Evolutionary conservation across 1,140 invertebrate genomes (phyloP), one percentile per base, ranked within the genome.

Genomic region (Wiebesia pumilae): DNA sequence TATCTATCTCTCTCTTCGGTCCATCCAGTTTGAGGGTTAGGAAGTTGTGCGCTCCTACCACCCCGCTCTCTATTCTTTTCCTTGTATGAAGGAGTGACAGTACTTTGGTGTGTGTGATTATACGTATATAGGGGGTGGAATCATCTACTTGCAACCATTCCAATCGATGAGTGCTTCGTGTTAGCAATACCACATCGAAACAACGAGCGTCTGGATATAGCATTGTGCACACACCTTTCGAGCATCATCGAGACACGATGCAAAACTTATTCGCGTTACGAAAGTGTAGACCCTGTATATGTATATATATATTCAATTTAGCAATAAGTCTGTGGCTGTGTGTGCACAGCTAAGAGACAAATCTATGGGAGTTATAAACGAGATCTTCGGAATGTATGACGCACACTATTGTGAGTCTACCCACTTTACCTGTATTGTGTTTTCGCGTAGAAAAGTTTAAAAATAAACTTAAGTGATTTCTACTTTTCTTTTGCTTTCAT

Each of bases 151-250:
- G 89, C 89, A 24, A 24, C 89, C 90, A 92, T 93, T 93, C 91
- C 92, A 92, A 93, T 93, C 91, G 92, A 93, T 93, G 91, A 89
- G 81, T 40, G 21, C 35, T 75, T 75, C 24, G 3, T n/a, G n/a
- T n/a, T 75, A 38, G 38, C 4, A 43, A 14, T 33, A 21, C 30
- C 21, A n/a, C 24, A 27, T 27, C 40, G 71, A 51, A 35, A 35
- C 30, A 47, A 79, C n/a, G 3, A 24, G 4, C 47, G 40, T 35
- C 58, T 35, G 77, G 16, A 30, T 79, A 35, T 58, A 79, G 47
- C 84, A 88, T 87, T 90, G 90, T 91, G 89, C 90, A 91, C 90
- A 84, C 87, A 77, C 86, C 88, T 90, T 90, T 91, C 24, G 24
- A 27, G 38, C 3, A 35, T 67, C 40, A 47, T 71, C 10, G 62